Conservation (phyloP, 2,888 invertebrate species). For the Orgyia antiqua region DNA sequence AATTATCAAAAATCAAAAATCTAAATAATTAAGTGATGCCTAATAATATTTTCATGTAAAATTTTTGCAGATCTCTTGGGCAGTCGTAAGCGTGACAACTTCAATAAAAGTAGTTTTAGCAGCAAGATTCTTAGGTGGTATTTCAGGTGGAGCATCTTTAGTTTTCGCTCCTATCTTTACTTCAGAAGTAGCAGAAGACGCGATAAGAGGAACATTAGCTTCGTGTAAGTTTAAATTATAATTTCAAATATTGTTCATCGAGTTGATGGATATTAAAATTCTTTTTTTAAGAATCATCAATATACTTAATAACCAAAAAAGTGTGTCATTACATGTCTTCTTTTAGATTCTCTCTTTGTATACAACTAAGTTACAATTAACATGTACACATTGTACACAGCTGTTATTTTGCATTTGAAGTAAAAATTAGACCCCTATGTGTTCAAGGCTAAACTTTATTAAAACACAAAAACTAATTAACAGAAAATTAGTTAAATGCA, state of each 20-base stretch:
- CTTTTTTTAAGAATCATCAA: not conserved
- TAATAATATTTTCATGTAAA: too few species aligned
- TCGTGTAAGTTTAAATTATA: slow-evolving; percentile 36
- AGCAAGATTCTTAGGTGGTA: slow-evolving; percentile 78
- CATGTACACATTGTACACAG: too few species aligned
- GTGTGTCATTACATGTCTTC: not conserved
- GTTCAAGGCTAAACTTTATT: too few species aligned
- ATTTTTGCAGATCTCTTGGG: slow-evolving; percentile 75
- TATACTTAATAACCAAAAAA: not conserved
- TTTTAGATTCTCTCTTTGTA: not conserved
- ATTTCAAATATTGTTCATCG: too few species aligned
- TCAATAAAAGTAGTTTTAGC: slow-evolving; percentile 60
- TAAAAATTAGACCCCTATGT: too few species aligned
- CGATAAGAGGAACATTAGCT: slow-evolving; percentile 56
- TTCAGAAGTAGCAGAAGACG: slow-evolving; percentile 80
- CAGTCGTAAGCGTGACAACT: slow-evolving; percentile 67
- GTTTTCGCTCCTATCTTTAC: slow-evolving; percentile 79
- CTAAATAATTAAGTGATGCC: too few species aligned
- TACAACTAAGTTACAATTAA: too few species aligned
- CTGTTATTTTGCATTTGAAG: too few species aligned
- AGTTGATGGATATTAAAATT: too few species aligned
- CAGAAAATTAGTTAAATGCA: too few species aligned
- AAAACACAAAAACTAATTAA: too few species aligned
- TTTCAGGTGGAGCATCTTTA: slow-evolving; percentile 73
- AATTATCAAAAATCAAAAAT: too few species aligned